Conservation (phyloP, 2,113 vertebrate genomes). For the Oxyura jamaicensis region DNA sequence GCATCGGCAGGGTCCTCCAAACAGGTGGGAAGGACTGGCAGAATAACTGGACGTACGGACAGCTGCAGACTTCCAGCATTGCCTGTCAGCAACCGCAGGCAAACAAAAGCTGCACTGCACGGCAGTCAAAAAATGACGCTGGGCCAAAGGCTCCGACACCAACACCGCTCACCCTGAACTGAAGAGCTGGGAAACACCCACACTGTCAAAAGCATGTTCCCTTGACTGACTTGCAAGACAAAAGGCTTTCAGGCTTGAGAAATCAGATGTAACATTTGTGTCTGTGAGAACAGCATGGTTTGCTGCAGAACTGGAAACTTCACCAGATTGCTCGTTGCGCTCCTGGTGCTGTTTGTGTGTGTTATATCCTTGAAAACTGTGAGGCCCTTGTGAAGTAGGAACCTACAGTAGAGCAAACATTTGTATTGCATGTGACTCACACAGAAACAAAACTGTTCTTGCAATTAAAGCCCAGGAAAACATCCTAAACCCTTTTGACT, state of each 20-base stretch:
- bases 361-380: background rate
- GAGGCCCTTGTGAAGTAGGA: background rate
- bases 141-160: background rate
- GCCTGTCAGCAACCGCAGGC: background rate
- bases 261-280: background rate
- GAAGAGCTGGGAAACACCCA: background rate
- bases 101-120: accelerated
- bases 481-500: background rate
- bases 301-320: background rate
- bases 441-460: background rate
- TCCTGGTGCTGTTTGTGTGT: background rate
- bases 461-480: constrained; percentile 1
- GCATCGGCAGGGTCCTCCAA: background rate
- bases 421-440: constrained; percentile 12
- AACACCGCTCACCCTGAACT: background rate
- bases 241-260: background rate
- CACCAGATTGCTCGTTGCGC: background rate
- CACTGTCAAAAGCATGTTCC: background rate
- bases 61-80: background rate
- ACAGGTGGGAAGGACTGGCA: background rate
- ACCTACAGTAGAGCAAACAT: background rate
- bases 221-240: background rate
- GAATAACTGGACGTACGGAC: background rate
- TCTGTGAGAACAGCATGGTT: background rate
- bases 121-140: background rate